Evolutionary conservation across 2,797 vertebrate genomes (phyloP).

Genomic region (Myiotriccus ornatus): DNA sequence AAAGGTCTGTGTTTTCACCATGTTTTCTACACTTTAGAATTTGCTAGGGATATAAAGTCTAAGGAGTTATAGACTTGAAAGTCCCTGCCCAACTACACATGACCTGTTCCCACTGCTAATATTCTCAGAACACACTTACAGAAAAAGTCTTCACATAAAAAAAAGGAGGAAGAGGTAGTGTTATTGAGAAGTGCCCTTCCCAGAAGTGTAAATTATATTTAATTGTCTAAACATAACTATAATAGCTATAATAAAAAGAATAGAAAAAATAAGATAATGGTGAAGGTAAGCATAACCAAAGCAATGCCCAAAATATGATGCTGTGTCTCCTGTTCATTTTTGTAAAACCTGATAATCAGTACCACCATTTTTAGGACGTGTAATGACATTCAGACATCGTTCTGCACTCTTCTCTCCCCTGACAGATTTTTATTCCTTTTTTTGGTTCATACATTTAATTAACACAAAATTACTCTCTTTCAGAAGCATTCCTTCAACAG

Average conservation of each 20-base stretch:
- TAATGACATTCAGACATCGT: background rate
- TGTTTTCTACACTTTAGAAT: background rate
- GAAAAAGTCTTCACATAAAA: background rate
- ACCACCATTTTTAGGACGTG: background rate
- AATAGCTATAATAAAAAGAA: background rate
- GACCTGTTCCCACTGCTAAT: background rate
- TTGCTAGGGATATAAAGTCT: background rate
- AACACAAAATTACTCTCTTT: background rate
- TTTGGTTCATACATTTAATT: background rate
- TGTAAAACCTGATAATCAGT: background rate
- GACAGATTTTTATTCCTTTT: background rate
- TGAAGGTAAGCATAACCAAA: background rate
- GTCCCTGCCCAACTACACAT: background rate
- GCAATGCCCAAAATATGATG: background rate
- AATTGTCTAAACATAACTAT: background rate
- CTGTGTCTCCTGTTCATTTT: background rate
- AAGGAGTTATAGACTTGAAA: background rate
- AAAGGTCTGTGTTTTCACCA: background rate
- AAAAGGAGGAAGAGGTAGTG: background rate
- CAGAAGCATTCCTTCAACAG: background rate
- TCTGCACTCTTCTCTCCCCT: background rate
- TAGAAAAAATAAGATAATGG: background rate
- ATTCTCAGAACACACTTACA: background rate
- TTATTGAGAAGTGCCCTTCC: background rate
- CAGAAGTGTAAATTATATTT: background rate